Evolutionary conservation across 2,113 vertebrate genomes (phyloP), one percentile per base, ranked within the genome.

Genomic region (Ptilonorhynchus violaceus): DNA sequence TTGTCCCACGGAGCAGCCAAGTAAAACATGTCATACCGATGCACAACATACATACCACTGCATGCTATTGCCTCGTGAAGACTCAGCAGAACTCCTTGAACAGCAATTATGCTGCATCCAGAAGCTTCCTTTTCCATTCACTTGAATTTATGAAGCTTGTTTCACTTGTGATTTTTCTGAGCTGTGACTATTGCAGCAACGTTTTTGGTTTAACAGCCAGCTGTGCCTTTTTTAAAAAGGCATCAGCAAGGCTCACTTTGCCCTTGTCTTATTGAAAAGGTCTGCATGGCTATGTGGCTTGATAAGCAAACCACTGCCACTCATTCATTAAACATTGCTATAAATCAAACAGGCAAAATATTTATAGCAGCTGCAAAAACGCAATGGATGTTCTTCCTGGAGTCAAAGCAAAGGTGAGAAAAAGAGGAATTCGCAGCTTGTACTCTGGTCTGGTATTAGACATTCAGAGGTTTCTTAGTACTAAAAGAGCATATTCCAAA

Each of bases 271-370:
- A 25, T 21, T 46, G 62, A 79, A 93, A 79, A 92, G 30, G 56
- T 67, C 68, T 89, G 58, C 44, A 37, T 25, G 41, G 62, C 46
- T 92, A 91, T 30, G 27, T 7, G 6, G 46, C 31, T 66, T 55
- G 66, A 88, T 69, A 88, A 85, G 74, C 39, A 89, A 91, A 75
- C 39, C 64, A 86, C 52, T 68, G 52, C 33, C 78, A 77, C 23
- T 95, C 79, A 74, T 92, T 95, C 75, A 90, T 95, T 96, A 88
- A 89, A 85, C 35, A 80, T 22, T 42, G 59, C 42, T 77, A 33
- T 83, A 85, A 64, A 88, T 50, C 42, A 80, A 89, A 81, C 31
- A 56, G 68, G 42, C 19, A 84, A 83, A 95, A 78, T 56, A 77
- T 73, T 82, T 89, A 69, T 58, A 85, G 35, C 5, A 7, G 73